phyloP scores from a whole-genome alignment of 2,888 invertebrate genomes.

The Quadroppia sp. region DNA sequence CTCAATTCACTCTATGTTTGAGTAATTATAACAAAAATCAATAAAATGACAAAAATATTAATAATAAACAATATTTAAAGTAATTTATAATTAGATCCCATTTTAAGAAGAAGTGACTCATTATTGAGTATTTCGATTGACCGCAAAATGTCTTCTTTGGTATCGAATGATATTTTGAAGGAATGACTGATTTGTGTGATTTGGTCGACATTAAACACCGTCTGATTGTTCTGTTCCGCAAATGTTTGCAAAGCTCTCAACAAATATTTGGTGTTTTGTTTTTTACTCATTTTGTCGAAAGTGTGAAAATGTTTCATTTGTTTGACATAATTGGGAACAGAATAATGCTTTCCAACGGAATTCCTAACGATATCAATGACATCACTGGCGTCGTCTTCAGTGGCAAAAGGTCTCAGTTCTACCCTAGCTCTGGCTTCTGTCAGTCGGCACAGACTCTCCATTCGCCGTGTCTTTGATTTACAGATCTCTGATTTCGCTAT shows the following conservation, averaged over 20 bases:
- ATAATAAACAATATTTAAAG: neutral
- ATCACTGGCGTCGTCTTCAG: conserved; percentile 73
- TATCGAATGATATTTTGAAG: conserved; percentile 2
- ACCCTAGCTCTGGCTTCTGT: conserved; percentile 78
- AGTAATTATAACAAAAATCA: too few species aligned
- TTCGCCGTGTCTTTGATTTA: conserved; percentile 73
- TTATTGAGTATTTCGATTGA: conserved; percentile 9
- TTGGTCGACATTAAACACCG: conserved; percentile 70
- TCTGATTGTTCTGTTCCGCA: conserved; percentile 64
- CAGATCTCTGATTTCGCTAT: conserved; percentile 62
- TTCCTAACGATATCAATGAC: conserved; percentile 75
- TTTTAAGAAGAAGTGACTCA: neutral
- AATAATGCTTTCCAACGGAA: neutral
- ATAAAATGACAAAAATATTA: neutral
- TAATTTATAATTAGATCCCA: neutral
- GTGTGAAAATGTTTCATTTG: conserved; percentile 67
- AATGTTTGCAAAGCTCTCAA: conserved; percentile 64
- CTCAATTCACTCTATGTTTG: too few species aligned
- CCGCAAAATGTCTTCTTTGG: neutral
- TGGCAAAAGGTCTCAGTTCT: conserved; percentile 76
- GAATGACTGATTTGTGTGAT: conserved; percentile 62
- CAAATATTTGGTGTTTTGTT: conserved; percentile 68
- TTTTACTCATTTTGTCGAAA: conserved; percentile 60
- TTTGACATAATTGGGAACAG: conserved; percentile 50
- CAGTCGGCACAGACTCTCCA: conserved; percentile 80